A percentile compares a stretch with the other conserved stretches of the same genome.
These are phyloP conservation scores for Drosophila pseudoobscura DNA, from an alignment of 1,140 invertebrate species.

Conservation along the genomic window DNA sequence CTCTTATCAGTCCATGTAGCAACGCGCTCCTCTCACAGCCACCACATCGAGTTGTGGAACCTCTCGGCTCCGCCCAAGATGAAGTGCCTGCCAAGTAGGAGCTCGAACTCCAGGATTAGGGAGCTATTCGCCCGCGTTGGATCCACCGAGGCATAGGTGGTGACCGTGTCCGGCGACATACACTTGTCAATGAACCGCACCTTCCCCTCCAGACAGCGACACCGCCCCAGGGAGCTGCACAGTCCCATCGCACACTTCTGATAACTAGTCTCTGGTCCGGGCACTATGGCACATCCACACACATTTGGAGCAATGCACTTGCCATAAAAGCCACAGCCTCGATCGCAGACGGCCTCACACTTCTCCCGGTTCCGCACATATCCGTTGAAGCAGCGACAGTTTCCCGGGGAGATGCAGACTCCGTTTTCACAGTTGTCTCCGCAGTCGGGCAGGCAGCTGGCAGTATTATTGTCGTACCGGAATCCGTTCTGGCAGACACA, in stretches of 20 bases:
- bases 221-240: conserved; percentile 66
- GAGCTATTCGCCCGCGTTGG: conserved; percentile 62
- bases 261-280: conserved; percentile 58
- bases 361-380: conserved; percentile 67
- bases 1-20: conserved; percentile 23
- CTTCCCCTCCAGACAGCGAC: conserved; percentile 68
- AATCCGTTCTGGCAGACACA: conserved; percentile 87
- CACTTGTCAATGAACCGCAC: conserved; percentile 76
- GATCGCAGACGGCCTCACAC: conserved; percentile 72
- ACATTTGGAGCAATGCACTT: conserved; percentile 73
- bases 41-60: conserved; percentile 45
- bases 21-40: conserved; percentile 33
- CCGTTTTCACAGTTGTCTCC: conserved; percentile 83
- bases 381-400: conserved; percentile 87
- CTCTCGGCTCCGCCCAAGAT: conserved; percentile 35
- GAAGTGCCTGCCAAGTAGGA: conserved; percentile 71
- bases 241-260: conserved; percentile 66
- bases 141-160: conserved; percentile 72
- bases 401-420: conserved; percentile 84
- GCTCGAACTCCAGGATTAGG: conserved; percentile 66
- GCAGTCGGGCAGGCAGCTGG: conserved; percentile 76
- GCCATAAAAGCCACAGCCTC: conserved; percentile 75
- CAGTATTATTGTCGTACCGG: conserved; percentile 82
- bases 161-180: conserved; percentile 75
- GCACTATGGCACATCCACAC: conserved; percentile 69